Conservation (phyloP, 2,797 vertebrate species). For the Chrysocyon brachyurus region DNA sequence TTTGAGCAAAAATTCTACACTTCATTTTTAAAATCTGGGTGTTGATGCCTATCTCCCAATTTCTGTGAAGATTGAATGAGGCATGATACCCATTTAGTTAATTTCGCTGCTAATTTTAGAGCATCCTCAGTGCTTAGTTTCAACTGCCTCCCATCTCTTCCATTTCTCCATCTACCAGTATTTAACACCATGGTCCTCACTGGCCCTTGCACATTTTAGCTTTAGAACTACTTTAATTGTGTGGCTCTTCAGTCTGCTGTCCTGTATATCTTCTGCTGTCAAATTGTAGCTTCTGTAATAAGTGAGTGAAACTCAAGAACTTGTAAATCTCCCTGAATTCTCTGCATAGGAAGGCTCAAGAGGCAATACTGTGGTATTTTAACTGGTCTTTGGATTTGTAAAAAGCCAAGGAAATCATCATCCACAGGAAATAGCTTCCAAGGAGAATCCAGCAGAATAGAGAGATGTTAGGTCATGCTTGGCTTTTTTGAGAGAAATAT, state of each 20-base stretch:
- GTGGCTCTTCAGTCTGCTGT: neutral
- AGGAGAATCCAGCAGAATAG: neutral
- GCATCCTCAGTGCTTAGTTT: neutral
- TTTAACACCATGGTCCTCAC: neutral
- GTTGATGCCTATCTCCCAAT: neutral
- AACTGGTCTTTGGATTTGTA: neutral
- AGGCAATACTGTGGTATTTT: neutral
- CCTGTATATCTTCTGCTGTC: neutral
- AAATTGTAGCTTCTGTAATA: neutral
- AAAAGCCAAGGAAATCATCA: neutral
- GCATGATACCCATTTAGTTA: neutral
- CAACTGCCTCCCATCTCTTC: neutral
- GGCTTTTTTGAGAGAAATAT: neutral
- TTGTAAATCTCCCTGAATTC: neutral
- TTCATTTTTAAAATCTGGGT: neutral
- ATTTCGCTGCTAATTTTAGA: neutral
- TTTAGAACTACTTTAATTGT: neutral
- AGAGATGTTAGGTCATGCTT: neutral
- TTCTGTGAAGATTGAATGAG: neutral
- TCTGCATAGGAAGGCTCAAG: neutral
- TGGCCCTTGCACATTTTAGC: neutral
- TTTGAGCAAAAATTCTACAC: neutral
- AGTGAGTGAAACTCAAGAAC: neutral
- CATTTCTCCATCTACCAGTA: too few relatives aligned
- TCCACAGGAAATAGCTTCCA: neutral